Conservation (phyloP, 2,113 vertebrate genomes). For the Barnardius zonarius region DNA sequence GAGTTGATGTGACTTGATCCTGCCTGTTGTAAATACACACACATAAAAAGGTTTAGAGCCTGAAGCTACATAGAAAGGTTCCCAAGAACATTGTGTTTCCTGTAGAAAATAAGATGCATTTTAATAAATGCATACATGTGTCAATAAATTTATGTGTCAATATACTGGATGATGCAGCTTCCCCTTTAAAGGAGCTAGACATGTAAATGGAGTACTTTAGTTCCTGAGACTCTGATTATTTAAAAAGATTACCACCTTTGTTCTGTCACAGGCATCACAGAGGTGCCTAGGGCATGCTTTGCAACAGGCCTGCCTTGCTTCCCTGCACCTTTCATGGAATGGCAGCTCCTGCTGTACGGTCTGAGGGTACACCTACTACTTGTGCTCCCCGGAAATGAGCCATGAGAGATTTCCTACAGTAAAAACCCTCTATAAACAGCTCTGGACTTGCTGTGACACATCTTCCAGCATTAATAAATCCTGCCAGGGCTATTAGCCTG, state of each 20-base stretch:
- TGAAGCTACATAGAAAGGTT: background rate
- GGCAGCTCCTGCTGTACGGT: accelerated
- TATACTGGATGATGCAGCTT: background rate
- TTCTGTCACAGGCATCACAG: background rate
- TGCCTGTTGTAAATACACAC: background rate
- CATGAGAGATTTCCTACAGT: accelerated
- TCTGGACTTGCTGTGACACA: background rate
- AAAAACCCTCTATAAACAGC: background rate
- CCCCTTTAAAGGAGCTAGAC: background rate
- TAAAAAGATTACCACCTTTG: background rate
- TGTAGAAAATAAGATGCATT: accelerated
- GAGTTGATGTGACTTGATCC: background rate
- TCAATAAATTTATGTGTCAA: background rate
- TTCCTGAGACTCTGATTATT: background rate
- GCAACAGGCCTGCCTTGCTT: background rate
- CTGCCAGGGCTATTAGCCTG: background rate
- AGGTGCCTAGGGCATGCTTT: background rate
- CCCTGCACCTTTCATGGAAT: accelerated
- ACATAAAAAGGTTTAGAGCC: background rate
- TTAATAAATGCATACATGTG: background rate
- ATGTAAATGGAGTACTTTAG: background rate
- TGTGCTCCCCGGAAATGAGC: background rate
- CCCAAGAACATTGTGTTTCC: background rate
- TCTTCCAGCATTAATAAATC: background rate
- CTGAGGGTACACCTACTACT: background rate